phyloP scores from a whole-genome alignment of 2,888 invertebrate species.

The Stenodema calcarata region DNA sequence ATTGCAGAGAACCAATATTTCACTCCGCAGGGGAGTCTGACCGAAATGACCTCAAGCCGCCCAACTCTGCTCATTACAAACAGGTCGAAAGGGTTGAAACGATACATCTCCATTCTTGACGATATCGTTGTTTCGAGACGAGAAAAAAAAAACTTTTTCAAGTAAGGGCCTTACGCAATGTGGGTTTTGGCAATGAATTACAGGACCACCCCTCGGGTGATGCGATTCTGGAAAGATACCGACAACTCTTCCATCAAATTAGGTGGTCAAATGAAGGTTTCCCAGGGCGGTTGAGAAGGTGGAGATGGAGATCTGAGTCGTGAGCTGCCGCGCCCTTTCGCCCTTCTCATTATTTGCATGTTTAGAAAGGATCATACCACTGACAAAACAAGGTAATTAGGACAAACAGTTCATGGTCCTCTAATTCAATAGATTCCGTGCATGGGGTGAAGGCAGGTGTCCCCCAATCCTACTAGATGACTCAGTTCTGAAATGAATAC shows the following conservation, averaged over 20 bases:
- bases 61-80: not conserved
- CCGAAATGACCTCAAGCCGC: conserved; percentile 17
- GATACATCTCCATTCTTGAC: not conserved
- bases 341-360: conserved; percentile 31
- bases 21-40: not conserved
- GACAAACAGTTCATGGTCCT: conserved; percentile 26
- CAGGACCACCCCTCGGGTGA: not conserved
- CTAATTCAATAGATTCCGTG: not conserved
- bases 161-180: not conserved
- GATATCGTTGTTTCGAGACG: not conserved
- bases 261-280: conserved; percentile 21
- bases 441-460: not conserved
- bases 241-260: not conserved
- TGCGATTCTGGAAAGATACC: not conserved
- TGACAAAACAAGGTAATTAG: conserved; percentile 15
- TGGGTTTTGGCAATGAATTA: not conserved
- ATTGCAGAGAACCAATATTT: not conserved
- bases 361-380: conserved; percentile 22
- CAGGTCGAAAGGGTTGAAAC: not conserved
- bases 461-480: not conserved
- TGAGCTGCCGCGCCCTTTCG: conserved; percentile 24
- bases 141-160: not conserved
- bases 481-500: not conserved
- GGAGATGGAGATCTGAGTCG: conserved; percentile 25
- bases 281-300: not conserved